Evolutionary conservation across 2,888 invertebrate species (phyloP).

Genomic region (Athripsodes cinereus): DNA sequence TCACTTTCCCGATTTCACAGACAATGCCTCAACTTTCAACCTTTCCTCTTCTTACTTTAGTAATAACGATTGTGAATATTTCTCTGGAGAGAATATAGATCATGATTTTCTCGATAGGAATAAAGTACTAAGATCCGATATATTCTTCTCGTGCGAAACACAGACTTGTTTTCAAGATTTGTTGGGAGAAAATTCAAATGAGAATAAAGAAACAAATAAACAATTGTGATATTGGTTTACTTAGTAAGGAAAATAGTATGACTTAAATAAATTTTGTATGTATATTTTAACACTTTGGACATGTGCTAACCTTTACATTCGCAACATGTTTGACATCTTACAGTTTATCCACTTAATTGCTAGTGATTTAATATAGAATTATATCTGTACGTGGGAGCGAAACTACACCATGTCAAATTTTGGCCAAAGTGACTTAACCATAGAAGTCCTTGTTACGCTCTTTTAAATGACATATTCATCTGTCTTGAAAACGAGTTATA

Average conservation of each 20-base stretch:
- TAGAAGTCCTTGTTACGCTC: no score
- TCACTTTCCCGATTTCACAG: not conserved
- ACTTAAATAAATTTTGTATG: no score
- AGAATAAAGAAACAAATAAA: not conserved
- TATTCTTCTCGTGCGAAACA: not conserved
- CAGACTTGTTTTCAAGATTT: not conserved
- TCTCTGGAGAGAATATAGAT: not conserved
- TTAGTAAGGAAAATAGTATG: not conserved
- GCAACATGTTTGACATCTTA: no score
- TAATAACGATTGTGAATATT: not conserved
- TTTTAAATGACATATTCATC: no score
- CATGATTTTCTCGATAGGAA: not conserved
- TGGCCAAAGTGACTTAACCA: no score
- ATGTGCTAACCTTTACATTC: no score
- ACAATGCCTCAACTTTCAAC: not conserved
- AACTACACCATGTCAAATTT: no score
- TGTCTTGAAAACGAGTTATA: no score
- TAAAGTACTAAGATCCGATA: not conserved
- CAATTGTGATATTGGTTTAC: not conserved
- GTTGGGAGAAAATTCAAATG: not conserved
- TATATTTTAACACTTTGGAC: no score
- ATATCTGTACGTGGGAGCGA: no score
- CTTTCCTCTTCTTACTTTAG: not conserved
- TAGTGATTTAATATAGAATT: no score
- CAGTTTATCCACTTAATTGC: no score